A percentile compares a stretch with the other conserved stretches of the same genome.
Evolutionary conservation across 2,888 invertebrate genomes (phyloP).

Genomic region (Oxycera nigricornis): DNA sequence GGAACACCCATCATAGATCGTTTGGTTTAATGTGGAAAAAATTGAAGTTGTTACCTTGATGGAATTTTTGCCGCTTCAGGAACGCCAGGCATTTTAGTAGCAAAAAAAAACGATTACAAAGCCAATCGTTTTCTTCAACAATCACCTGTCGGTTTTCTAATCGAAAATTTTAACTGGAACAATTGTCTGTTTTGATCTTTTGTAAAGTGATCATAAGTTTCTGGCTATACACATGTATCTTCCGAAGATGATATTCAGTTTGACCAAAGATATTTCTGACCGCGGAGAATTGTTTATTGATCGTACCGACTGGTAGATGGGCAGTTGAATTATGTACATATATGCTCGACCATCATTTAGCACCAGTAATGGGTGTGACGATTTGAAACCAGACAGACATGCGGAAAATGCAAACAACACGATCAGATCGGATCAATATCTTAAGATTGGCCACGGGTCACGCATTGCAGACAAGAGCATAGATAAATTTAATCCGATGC

Average conservation of each 20-base stretch:
- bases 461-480: conserved; percentile 13
- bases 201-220: conserved; percentile 23
- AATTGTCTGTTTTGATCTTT: conserved; percentile 20
- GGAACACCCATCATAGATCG: background rate
- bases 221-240: background rate
- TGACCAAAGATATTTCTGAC: background rate
- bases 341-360: conserved; percentile 14
- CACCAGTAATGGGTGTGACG: background rate
- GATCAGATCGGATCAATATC: conserved; percentile 34
- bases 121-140: background rate
- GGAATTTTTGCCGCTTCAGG: background rate
- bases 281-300: conserved; percentile 26
- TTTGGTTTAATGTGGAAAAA: background rate
- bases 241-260: background rate
- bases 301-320: background rate
- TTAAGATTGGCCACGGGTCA: conserved; percentile 28
- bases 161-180: conserved; percentile 16
- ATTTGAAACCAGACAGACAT: background rate
- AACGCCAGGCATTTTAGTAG: conserved; percentile 9
- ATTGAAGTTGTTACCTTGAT: background rate
- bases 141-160: conserved; percentile 15
- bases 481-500: conserved; percentile 4
- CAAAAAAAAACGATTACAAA: conserved; percentile 5
- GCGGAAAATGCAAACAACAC: conserved; percentile 33
- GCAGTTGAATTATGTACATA: conserved; percentile 2